These are phyloP conservation scores for Vireo altiloquus DNA, from an alignment of 2,113 vertebrate species.

Conservation along the genomic window DNA sequence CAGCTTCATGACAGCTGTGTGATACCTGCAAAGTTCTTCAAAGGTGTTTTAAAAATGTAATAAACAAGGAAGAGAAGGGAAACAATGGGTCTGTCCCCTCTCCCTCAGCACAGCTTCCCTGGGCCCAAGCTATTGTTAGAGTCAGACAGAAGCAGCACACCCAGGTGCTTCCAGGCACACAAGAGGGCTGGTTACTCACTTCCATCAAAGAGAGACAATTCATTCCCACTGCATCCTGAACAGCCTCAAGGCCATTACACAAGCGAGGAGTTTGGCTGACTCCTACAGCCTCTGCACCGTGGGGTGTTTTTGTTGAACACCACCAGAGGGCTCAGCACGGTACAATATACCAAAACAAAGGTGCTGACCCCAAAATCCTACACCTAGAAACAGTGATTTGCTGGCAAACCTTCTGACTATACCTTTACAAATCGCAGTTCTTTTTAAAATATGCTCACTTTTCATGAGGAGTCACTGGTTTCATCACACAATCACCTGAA, in stretches of 20 bases:
- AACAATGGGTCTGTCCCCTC: not conserved
- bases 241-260: not conserved
- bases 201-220: not conserved
- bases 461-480: not conserved
- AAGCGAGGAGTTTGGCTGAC: not conserved
- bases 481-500: not conserved
- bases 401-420: not conserved
- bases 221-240: not conserved
- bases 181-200: not conserved
- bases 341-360: not conserved
- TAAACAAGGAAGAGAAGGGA: not conserved
- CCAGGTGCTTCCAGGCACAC: not conserved
- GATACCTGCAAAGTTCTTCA: not conserved
- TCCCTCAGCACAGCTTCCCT: not conserved
- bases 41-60: not conserved
- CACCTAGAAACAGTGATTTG: not conserved
- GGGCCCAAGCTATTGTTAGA: not conserved
- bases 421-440: not conserved
- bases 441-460: not conserved
- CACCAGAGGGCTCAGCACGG: constrained; percentile 10
- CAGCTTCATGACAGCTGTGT: not conserved
- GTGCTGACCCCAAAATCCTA: not conserved
- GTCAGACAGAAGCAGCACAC: not conserved
- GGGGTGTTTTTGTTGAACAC: not conserved
- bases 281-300: not conserved